phyloP scores from a whole-genome alignment of 2,888 invertebrate species.

The Vesta saturnalis region DNA sequence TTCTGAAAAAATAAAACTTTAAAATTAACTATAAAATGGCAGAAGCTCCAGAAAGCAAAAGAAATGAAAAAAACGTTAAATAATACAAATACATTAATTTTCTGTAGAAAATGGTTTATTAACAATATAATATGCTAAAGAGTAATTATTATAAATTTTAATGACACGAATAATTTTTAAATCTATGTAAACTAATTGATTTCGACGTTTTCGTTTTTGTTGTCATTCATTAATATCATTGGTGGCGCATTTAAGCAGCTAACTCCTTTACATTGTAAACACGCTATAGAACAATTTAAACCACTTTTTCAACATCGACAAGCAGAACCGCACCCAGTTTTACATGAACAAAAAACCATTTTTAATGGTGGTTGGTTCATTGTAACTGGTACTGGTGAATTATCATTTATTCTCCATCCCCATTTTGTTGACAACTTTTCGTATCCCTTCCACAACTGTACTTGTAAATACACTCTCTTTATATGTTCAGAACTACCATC shows the following conservation, averaged over 20 bases:
- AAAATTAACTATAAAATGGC: not conserved
- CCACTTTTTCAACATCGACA: not conserved
- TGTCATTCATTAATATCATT: not conserved
- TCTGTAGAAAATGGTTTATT: too few relatives aligned
- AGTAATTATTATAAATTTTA: too few relatives aligned
- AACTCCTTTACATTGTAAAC: too few relatives aligned
- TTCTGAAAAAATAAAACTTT: not conserved
- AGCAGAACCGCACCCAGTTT: too few relatives aligned
- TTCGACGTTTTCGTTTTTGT: not conserved
- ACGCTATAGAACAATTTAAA: too few relatives aligned
- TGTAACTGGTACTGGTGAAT: too few relatives aligned
- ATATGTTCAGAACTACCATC: not conserved
- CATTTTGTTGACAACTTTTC: not conserved
- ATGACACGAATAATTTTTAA: too few relatives aligned
- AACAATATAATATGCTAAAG: too few relatives aligned
- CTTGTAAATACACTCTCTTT: not conserved
- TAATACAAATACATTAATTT: too few relatives aligned
- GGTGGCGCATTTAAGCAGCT: not conserved
- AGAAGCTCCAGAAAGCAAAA: not conserved
- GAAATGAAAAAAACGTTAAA: not conserved
- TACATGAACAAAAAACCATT: too few relatives aligned
- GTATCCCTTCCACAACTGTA: not conserved
- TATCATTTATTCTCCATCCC: too few relatives aligned
- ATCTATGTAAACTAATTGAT: too few relatives aligned
- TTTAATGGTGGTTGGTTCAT: not conserved